Conservation (phyloP, 1,140 invertebrate genomes). For the Drosophila aff. region DNA sequence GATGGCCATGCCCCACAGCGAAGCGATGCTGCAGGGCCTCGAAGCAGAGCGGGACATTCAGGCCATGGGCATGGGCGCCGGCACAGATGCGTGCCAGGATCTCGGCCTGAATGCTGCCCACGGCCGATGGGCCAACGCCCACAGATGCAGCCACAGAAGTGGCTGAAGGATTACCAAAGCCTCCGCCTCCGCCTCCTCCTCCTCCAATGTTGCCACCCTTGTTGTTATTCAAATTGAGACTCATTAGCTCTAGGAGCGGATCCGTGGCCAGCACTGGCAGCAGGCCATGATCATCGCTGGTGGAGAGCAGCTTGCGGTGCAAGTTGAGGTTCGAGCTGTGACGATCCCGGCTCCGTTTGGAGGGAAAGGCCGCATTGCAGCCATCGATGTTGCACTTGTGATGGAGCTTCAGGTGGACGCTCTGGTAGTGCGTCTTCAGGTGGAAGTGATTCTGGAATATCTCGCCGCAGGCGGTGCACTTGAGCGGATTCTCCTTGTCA, state of each 20-base stretch:
- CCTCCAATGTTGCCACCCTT: constrained; percentile 62
- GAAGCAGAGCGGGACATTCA: constrained; percentile 86
- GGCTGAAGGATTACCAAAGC: constrained; percentile 8
- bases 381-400: constrained; percentile 98
- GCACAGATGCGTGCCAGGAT: constrained; percentile 92
- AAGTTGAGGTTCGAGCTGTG: constrained; percentile 97
- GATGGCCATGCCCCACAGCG: constrained; percentile 54
- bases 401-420: constrained; percentile 97
- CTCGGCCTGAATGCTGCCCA: constrained; percentile 89
- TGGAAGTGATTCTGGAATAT: constrained; percentile 97
- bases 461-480: constrained; percentile 96
- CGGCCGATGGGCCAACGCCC: constrained; percentile 29
- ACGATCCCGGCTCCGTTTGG: constrained; percentile 95
- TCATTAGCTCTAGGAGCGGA: constrained; percentile 74
- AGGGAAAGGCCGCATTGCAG: constrained; percentile 98
- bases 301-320: constrained; percentile 94
- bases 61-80: constrained; percentile 86
- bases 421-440: constrained; percentile 98
- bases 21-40: constrained; percentile 86
- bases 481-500: constrained; percentile 90
- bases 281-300: constrained; percentile 86
- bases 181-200: background rate
- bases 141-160: background rate
- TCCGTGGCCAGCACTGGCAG: constrained; percentile 81
- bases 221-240: constrained; percentile 78